Base-by-base conservation (phyloP, 2,113 vertebrate species). In the Cyprinodon variegatus region DNA sequence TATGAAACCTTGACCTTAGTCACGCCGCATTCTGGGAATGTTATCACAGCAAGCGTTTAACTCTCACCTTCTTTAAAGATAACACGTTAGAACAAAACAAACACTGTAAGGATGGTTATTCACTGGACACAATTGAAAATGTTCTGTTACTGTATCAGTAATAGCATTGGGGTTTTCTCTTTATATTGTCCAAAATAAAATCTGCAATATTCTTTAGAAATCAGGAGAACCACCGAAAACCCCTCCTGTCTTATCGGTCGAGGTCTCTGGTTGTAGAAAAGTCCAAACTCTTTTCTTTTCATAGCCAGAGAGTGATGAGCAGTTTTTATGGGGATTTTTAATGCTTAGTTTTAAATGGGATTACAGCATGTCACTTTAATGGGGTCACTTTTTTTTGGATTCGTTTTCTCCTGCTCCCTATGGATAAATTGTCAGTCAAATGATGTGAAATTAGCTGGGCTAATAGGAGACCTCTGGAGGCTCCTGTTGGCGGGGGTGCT, bases 381-480 rank as follows among this genome's bases (percentile, higher is more conserved):
- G 71, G 76, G 68, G 61, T 66, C 77, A 79, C 68, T 87, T 83
- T 70, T 88, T 80, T 73, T 50, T 50, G 4, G 13, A 4, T 48
- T 15, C 10, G 4, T 50, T 5, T 7, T 8, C 50, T 20, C 50
- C 65, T 29, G 82, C 83, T 61, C 77, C 88, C 85, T 83, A 78
- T 77, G 70, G 84, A 87, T 89, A 78, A 83, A 89, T 88, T 85
- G 65, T 81, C 85, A 61, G 76, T 89, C 83, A 90, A 87, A 89
- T 89, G 70, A 89, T 83, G 85, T 85, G 84, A 90, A 91, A 93
- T 93, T 84, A 93, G 68, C 78, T 60, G 20, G 74, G 88, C 81
- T 89, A 87, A 90, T 85, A 73, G 76, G 71, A 80, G 82, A 75
- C 89, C 29, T 83, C 83, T 77, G 45, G 84, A 87, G 88, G 81